These are phyloP conservation scores for Netelia melanura DNA, from an alignment of 2,888 invertebrate species.

Conservation along the genomic window DNA sequence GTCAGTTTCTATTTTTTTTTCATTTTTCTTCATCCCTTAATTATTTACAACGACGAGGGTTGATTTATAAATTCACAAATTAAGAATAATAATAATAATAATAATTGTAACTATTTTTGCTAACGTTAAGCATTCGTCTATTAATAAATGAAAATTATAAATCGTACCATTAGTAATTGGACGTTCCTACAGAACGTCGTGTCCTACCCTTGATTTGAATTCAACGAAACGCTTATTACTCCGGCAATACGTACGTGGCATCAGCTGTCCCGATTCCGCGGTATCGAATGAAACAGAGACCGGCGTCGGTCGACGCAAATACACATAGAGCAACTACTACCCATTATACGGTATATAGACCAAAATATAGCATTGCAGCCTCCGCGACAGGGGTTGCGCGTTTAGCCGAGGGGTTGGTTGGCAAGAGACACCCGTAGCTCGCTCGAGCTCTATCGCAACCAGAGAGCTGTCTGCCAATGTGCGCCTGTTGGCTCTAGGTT, in stretches of 20 bases:
- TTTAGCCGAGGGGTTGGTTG: slow-evolving; percentile 56
- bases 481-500: slow-evolving; percentile 80
- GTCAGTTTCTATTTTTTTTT: no score
- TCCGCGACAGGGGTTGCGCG: slow-evolving; percentile 59
- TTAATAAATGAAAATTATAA: neutral
- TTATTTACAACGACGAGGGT: no score
- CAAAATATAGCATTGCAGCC: slow-evolving; percentile 8
- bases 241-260: slow-evolving; percentile 63
- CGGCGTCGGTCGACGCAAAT: slow-evolving; percentile 23
- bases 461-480: slow-evolving; percentile 77
- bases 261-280: slow-evolving; percentile 62
- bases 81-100: neutral
- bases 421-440: slow-evolving; percentile 44
- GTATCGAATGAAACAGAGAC: slow-evolving; percentile 73
- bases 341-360: neutral
- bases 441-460: slow-evolving; percentile 77
- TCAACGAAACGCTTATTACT: slow-evolving; percentile 77
- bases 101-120: neutral
- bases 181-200: slow-evolving; percentile 43
- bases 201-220: slow-evolving; percentile 76
- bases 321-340: neutral
- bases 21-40: no score
- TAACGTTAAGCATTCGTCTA: neutral
- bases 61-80: no score
- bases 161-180: neutral